Evolutionary conservation across 2,888 invertebrate species (phyloP), one percentile per base, ranked within the genome.

Genomic region (Plebejus argus): DNA sequence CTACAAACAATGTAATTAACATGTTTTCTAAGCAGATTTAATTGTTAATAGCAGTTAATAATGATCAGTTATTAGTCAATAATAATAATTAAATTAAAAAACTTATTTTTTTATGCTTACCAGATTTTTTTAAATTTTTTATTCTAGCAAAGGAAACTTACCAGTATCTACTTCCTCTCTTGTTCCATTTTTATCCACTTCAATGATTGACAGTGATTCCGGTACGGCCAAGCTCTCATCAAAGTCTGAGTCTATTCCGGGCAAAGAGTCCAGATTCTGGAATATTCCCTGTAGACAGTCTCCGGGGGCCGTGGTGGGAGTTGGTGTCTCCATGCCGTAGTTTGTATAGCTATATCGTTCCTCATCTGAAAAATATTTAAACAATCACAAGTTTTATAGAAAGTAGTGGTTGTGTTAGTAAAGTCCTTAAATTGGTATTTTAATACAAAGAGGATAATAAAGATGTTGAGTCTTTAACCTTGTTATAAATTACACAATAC

Each of bases 161-260:
- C 90, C 85, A 81, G 86, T 85, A 84, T 89, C 90, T 72, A 83
- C 85, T 77, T 88, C 90, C 53, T 91, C 92, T 79, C 88, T 91
- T 76, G 81, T 85, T 35, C 85, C 88, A n/a, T 81, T 81, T 80
- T 90, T 91, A 71, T 95, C 94, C 70, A 93, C 88, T 39, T 96
- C 95, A 61, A 96, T 93, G 74, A 96, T 95, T 20, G 96, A 96
- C 70, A 97, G 93, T 7, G 96, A 96, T 85, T 97, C 97, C 0
- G 97, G 97, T 82, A 97, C 96, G 66, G 95, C 97, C 53, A 97
- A 92, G 83, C 96, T 96, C 87, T 97, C 97, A 87, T 98, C 98
- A 84, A 96, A 98, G 84, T 98, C 98, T 0, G 96, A 96, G 85
- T 97, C 97, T 7, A 92, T 76, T 0, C 89, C 88, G 0, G 91